Percentiles rank a stretch among this genome's conserved stretches.
Evolutionary conservation across 1,140 invertebrate genomes (phyloP).

Genomic region (Frieseomelitta varia): DNA sequence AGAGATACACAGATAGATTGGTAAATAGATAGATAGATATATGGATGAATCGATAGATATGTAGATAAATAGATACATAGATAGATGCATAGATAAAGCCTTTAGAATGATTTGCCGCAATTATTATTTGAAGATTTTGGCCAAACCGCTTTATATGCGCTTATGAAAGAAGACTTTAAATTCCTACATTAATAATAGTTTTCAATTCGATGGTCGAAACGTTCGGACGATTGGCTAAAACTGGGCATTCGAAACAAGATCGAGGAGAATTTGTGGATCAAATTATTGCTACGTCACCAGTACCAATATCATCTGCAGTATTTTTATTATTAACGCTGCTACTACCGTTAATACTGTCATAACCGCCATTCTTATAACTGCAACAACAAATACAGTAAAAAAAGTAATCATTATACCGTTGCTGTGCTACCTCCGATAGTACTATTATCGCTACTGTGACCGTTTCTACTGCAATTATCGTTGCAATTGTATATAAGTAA

Average conservation of each 20-base stretch:
- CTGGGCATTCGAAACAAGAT: background rate
- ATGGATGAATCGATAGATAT: too few relatives aligned
- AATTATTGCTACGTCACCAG: slow-evolving; percentile 27
- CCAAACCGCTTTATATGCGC: too few relatives aligned
- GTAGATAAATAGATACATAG: too few relatives aligned
- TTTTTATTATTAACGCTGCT: slow-evolving; percentile 4
- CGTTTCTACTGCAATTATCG: background rate
- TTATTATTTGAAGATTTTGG: background rate
- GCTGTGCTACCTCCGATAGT: background rate
- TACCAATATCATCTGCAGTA: background rate
- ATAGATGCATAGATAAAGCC: background rate
- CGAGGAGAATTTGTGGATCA: background rate
- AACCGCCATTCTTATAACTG: background rate
- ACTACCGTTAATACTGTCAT: background rate
- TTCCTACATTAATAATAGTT: background rate
- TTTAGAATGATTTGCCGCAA: background rate
- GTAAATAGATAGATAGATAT: too few relatives aligned
- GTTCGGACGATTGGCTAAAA: background rate
- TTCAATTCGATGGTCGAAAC: too few relatives aligned
- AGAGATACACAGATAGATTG: too few relatives aligned
- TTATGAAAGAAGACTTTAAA: background rate
- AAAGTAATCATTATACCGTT: background rate
- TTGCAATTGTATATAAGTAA: background rate
- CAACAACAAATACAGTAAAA: background rate
- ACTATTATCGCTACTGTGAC: background rate